Conservation (phyloP, 2,113 vertebrate genomes). For the cattle (Bos taurus) region ARS-UCD2.0 NC_037333.1:114042001-114042500, state of each 20-base stretch:
- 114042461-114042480: background rate
- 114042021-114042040: background rate
- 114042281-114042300: background rate
- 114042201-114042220: rapidly evolving
- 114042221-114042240: rapidly evolving
- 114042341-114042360: no score
- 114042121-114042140: background rate
- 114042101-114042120: background rate
- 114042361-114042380: background rate
- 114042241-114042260: background rate
- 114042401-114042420: background rate
- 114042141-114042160: background rate
- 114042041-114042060: background rate
- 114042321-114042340: background rate
- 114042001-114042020: background rate
- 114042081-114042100: background rate
- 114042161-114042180: background rate
- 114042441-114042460: background rate
- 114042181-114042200: rapidly evolving
- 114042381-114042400: background rate
- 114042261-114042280: background rate
- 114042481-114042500: no score
- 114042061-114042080: background rate
- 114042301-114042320: rapidly evolving
- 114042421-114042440: no score